Percentiles rank a stretch among this genome's conserved stretches.
phyloP scores from a whole-genome alignment of 92 coral and sea anemone species.

The Epizoanthus scotinus region DNA sequence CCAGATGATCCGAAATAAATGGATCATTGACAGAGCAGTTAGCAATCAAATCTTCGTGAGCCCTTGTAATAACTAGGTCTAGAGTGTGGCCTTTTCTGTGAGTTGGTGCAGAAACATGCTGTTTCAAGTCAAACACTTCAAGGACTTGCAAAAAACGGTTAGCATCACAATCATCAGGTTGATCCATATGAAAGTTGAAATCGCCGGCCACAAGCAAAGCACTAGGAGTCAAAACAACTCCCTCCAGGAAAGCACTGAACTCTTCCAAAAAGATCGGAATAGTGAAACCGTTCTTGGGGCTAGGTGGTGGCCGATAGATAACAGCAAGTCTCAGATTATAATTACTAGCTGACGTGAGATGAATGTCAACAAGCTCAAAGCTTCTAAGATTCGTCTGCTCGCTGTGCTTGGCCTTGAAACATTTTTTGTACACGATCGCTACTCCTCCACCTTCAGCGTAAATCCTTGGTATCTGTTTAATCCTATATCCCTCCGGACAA shows the following conservation, averaged over 20 bases:
- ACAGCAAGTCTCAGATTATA: slow-evolving; percentile 39
- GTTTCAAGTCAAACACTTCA: slow-evolving; percentile 37
- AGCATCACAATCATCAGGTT: slow-evolving; percentile 28
- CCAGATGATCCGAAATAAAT: slow-evolving; percentile 38
- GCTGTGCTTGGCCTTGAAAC: slow-evolving; percentile 30
- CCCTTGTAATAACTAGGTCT: slow-evolving; percentile 39
- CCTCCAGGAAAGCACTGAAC: slow-evolving; percentile 51
- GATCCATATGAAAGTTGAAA: slow-evolving; percentile 28
- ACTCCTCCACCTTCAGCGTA: slow-evolving; percentile 34
- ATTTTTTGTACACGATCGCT: no score
- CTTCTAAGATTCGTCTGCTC: slow-evolving; percentile 20
- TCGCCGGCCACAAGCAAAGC: slow-evolving; percentile 35
- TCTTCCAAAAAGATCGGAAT: slow-evolving; percentile 45
- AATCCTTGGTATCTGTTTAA: slow-evolving; percentile 38
- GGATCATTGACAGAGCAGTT: slow-evolving; percentile 34
- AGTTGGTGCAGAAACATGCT: slow-evolving; percentile 37
- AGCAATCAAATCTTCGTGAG: slow-evolving; percentile 30
- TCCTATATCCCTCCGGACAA: slow-evolving; percentile 45
- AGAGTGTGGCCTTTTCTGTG: slow-evolving; percentile 40
- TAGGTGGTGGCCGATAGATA: slow-evolving; percentile 38
- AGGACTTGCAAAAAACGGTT: slow-evolving; percentile 38
- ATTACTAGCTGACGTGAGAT: not conserved
- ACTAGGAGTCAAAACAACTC: slow-evolving; percentile 44
- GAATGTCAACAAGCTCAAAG: slow-evolving; percentile 1
- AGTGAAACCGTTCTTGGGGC: slow-evolving; percentile 42